These are phyloP conservation scores for Prolemur simus DNA, from an alignment of 2,113 vertebrate genomes.

Conservation along the genomic window DNA sequence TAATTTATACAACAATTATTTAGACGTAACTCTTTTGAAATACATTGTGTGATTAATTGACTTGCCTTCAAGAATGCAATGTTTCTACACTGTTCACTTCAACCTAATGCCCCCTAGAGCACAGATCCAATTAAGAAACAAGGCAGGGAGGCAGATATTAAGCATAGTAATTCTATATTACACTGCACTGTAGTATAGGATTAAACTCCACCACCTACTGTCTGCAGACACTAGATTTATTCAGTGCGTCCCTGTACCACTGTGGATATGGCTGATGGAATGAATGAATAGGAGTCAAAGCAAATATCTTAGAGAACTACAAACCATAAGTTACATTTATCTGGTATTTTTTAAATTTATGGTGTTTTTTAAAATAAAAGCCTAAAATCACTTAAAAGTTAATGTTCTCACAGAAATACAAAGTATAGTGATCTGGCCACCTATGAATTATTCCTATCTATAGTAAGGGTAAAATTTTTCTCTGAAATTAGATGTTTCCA, in stretches of 20 bases:
- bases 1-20: constrained; percentile 74
- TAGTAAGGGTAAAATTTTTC: background rate
- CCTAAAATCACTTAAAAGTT: background rate
- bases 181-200: background rate
- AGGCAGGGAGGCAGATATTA: constrained; percentile 71
- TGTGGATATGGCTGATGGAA: constrained; percentile 2
- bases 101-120: constrained; percentile 69
- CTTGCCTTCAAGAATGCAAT: constrained; percentile 67
- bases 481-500: constrained; percentile 4
- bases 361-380: constrained; percentile 12
- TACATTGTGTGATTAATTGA: constrained; percentile 75
- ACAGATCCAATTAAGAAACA: constrained; percentile 78
- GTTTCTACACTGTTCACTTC: constrained; percentile 68
- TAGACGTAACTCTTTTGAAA: constrained; percentile 73
- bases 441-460: background rate
- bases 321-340: too few relatives aligned
- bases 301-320: background rate
- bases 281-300: background rate
- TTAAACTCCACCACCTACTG: constrained; percentile 32
- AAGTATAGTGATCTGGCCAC: background rate
- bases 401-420: constrained; percentile 38
- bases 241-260: background rate
- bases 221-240: constrained; percentile 22
- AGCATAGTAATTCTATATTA: constrained; percentile 45
- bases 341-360: too few relatives aligned